Evolutionary conservation across 2,888 invertebrate genomes (phyloP).

Genomic region (Nemotelus nigrinus): DNA sequence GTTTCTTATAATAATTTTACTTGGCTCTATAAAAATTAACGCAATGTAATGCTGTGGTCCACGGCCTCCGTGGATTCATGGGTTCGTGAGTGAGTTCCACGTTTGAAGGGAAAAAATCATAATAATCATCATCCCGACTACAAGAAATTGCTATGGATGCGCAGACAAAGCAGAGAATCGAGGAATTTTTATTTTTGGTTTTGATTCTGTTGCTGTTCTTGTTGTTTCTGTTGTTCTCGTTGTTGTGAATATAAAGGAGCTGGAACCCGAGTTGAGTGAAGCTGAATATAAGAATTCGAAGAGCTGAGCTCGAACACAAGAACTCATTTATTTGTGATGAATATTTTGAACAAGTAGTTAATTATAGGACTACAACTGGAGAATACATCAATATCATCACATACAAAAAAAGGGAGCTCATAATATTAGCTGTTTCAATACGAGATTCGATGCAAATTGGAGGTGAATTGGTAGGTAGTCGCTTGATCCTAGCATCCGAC

Average conservation of each 20-base stretch:
- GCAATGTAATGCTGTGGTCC: conserved; percentile 37
- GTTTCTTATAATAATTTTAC: conserved; percentile 31
- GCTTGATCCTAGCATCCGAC: too few species aligned
- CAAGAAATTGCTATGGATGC: conserved; percentile 15
- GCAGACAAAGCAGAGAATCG: not conserved
- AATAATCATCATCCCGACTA: conserved; percentile 13
- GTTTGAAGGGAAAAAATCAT: conserved; percentile 26
- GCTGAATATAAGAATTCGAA: not conserved
- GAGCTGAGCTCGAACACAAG: not conserved
- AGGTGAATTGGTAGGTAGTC: not conserved
- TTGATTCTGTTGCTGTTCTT: not conserved
- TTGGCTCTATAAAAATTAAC: conserved; percentile 42
- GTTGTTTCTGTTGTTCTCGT: not conserved
- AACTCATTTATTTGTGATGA: not conserved
- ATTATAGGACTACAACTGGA: conserved; percentile 11
- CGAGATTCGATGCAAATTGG: not conserved
- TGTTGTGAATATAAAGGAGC: not conserved
- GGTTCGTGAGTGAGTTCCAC: not conserved
- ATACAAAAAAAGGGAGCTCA: not conserved
- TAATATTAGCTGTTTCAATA: not conserved
- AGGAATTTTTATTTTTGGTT: not conserved
- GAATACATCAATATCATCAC: not conserved
- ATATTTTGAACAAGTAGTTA: conserved; percentile 8
- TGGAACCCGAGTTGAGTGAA: not conserved
- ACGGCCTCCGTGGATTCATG: not conserved